Evolutionary conservation across 2,797 vertebrate species (phyloP), one percentile per base, ranked within the genome.

Genomic region (Numenius phaeopus): DNA sequence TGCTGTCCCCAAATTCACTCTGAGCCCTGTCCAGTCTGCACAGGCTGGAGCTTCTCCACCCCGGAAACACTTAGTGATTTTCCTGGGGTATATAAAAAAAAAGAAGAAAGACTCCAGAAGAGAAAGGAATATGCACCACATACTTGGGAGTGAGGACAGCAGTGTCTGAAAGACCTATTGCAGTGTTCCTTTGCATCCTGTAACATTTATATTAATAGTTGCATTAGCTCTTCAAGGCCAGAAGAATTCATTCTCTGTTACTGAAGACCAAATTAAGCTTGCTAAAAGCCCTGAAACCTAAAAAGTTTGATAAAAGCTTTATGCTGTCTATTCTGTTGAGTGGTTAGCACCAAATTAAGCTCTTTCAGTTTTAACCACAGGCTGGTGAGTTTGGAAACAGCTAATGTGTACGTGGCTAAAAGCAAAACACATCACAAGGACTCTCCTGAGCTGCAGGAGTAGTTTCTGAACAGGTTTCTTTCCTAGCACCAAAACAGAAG

Each of bases 401-500:
- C 20, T 30, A 14, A 30, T 1, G 3, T 14, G 22, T 10, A 5
- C 10, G 0, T 6, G 21, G 55, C 30, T 92, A 11, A 58, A 70
- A 27, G 55, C 26, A 88, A 76, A 76, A 30, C 29, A 44, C 15
- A 47, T 34, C 69, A 37, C 52, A 32, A 57, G 34, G 29, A 12
- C 46, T 11, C 50, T 62, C 55, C 29, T 52, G 62, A 82, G 64
- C 32, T 76, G 47, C 80, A 82, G 81, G 34, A 66, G 30, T 11
- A 5, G 50, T 69, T 79, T 52, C 80, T 62, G 50, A 40, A 34
- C 17, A 30, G 37, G 5, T 54, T 40, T 27, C 19, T n/a, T 65
- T 57, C 70, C 0, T 0, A 39, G 69, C 39, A 42, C 42, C 11
- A 19, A 54, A 66, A 58, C 4, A 8, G 27, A 20, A 69, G 1